These are phyloP conservation scores for Neotragus pygmaeus DNA, from an alignment of 2,113 vertebrate genomes.

Conservation along the genomic window DNA sequence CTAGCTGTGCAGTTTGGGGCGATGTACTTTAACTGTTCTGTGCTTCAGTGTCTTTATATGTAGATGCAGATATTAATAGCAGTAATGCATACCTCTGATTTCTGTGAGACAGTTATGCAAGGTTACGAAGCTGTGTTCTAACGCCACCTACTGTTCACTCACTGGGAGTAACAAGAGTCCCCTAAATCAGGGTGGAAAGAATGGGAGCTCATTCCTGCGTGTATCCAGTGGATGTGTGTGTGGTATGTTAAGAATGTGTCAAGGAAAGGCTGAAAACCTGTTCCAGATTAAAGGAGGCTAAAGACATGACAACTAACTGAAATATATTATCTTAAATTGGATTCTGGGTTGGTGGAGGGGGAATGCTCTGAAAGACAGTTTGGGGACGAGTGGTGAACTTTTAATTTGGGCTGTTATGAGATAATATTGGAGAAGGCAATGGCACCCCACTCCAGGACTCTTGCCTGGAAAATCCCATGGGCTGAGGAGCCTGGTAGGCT, in stretches of 20 bases:
- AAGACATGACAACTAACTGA: neutral
- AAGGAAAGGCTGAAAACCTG: neutral
- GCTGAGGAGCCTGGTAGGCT: no score
- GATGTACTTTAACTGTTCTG: neutral
- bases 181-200: neutral
- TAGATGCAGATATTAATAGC: neutral
- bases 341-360: neutral
- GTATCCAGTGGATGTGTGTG: no score
- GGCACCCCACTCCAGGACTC: no score
- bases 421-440: neutral
- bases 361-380: neutral
- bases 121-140: neutral
- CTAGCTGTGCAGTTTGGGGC: neutral
- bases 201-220: neutral
- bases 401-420: neutral
- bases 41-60: neutral
- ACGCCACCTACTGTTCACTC: neutral
- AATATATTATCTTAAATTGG: neutral
- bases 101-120: no score
- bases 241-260: neutral
- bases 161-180: neutral
- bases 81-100: neutral
- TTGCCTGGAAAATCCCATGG: no score
- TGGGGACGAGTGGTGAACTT: neutral
- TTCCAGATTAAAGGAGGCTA: neutral